Conservation (phyloP, 30 jellyfish, hydroid and myxozoan genomes). For the Aurelia sp. region DNA sequence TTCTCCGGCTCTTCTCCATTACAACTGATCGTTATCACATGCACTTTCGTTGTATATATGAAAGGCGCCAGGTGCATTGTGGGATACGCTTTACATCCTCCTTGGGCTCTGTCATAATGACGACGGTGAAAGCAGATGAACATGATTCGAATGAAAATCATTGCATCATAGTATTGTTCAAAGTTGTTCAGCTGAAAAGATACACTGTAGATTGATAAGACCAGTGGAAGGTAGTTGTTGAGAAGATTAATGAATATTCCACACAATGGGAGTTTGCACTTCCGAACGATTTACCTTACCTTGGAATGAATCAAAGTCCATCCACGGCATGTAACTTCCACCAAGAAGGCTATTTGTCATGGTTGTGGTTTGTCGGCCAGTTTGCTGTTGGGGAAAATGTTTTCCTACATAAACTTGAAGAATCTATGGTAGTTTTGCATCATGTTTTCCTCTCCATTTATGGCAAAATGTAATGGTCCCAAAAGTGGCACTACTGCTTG, state of each 20-base stretch:
- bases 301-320: neutral
- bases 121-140: constrained; percentile 26
- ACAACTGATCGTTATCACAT: too few relatives aligned
- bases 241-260: constrained; percentile 10
- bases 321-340: constrained; percentile 8
- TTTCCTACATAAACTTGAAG: constrained; percentile 3
- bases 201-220: neutral
- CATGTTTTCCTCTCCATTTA: neutral
- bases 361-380: constrained; percentile 2
- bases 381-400: neutral
- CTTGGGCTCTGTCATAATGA: constrained; percentile 1
- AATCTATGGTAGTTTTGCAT: neutral
- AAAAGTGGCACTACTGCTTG: neutral
- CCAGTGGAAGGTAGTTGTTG: neutral
- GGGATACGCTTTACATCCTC: too few relatives aligned
- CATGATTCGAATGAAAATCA: constrained; percentile 2
- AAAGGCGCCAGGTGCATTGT: too few relatives aligned
- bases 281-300: neutral
- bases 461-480: neutral
- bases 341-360: neutral
- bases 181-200: neutral
- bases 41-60: too few relatives aligned
- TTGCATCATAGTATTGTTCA: neutral
- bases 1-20: too few relatives aligned
- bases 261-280: neutral